Base-by-base conservation (phyloP, 2,888 invertebrate species). In the Hirtodrosophila cameraria region DNA sequence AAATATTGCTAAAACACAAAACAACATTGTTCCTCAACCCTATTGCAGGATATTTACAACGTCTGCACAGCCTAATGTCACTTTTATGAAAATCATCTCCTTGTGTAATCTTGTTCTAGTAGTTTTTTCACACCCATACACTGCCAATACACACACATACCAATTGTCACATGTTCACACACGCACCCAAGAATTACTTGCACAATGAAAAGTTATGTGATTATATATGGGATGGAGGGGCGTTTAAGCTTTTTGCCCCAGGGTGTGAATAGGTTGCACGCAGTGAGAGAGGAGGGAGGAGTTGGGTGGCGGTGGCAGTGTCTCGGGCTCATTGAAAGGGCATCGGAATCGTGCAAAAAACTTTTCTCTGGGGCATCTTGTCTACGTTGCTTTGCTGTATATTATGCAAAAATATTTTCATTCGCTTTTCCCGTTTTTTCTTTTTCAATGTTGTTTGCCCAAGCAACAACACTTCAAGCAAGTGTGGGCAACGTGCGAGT, bases 171-270 rank as follows among this genome's bases (percentile, higher is more conserved):
- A 74, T 46, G 36, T 39, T 52, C 48, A 45, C 48, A 39, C 25
- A 18, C 31, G 36, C 33, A 39, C 49, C 25, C 45, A 41, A 41
- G 42, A 55, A 60, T 66, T 66, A 61, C 73, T 67, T 33, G 45
- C 57, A 63, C 60, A 72, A 78, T 62, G 71, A 65, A 58, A 75
- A 72, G 80, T 64, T 81, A 81, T 78, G 62, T 48, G 78, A 66
- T 62, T 77, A 59, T 69, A 28, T 41, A 39, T 16, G 18, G 43
- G 30, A 27, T 43, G 11, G 9, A n/a, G 9, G 2, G 15, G 11
- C 23, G 8, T 23, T 23, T 23, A 23, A 23, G 23, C 23, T 23
- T 23, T 23, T 23, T 23, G 23, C 23, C 23, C 23, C 23, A 2
- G 39, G 8, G 27, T n/a, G 12, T n/a, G 11, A 27, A 12, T 8